Evolutionary conservation across 2,113 vertebrate species (phyloP).

Genomic region (Ahaetulla prasina): DNA sequence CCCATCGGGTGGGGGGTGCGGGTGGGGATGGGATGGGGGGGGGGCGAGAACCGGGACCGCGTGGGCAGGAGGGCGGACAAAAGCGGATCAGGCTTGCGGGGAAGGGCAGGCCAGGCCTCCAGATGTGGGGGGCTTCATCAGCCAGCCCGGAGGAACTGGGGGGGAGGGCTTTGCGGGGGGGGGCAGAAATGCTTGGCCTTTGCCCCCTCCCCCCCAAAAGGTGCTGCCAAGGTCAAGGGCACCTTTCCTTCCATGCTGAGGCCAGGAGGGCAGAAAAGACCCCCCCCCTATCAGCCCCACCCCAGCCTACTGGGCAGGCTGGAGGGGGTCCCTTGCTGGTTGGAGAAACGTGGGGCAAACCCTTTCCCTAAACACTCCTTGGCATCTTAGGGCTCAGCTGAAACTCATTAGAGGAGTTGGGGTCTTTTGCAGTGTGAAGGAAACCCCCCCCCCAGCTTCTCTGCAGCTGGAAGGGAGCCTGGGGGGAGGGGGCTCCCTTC

Average conservation of each 20-base stretch:
- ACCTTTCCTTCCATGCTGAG: not conserved
- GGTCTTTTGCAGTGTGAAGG: not conserved
- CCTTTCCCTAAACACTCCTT: not conserved
- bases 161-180: not conserved
- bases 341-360: not conserved
- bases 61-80: not conserved
- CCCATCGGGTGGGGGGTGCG: not conserved
- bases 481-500: not conserved
- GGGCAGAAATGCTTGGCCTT: not conserved
- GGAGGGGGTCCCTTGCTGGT: not conserved
- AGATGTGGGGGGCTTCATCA: not conserved
- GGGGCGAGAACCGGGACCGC: not conserved
- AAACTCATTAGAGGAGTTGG: not conserved
- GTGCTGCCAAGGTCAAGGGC: not conserved
- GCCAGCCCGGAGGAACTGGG: too few relatives aligned
- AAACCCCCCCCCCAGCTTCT: not conserved
- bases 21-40: too few relatives aligned
- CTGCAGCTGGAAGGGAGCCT: not conserved
- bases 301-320: too few relatives aligned
- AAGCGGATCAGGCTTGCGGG: not conserved
- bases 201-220: not conserved
- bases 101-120: not conserved
- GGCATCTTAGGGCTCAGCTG: not conserved
- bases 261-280: not conserved
- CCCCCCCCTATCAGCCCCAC: not conserved